These are phyloP conservation scores for Nautilus pompilius DNA, from an alignment of 1,140 invertebrate genomes.

Conservation along the genomic window DNA sequence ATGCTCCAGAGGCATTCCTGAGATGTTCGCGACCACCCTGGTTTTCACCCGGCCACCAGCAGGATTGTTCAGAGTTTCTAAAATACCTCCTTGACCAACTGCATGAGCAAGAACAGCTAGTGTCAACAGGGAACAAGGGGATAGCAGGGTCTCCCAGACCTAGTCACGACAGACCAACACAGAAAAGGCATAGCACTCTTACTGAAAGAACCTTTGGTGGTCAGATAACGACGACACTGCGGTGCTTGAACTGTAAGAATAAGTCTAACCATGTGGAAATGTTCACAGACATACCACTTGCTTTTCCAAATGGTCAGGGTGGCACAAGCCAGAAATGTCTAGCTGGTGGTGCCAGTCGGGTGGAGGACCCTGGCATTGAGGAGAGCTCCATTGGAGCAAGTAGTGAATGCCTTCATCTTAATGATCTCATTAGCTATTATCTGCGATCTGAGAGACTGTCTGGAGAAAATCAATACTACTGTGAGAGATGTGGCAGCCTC, in stretches of 20 bases:
- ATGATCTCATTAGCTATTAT: conserved; percentile 68
- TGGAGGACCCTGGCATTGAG: not conserved
- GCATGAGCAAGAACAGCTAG: conserved; percentile 65
- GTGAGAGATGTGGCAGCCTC: conserved; percentile 70
- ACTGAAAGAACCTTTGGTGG: conserved; percentile 74
- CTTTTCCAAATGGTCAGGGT: conserved; percentile 63
- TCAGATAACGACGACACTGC: conserved; percentile 68
- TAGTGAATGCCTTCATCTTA: conserved; percentile 22
- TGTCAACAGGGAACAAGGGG: conserved; percentile 9
- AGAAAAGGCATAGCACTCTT: conserved; percentile 40
- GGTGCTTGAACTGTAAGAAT: conserved; percentile 68
- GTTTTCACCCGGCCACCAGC: conserved; percentile 73
- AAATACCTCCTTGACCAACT: conserved; percentile 69
- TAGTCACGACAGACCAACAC: not conserved
- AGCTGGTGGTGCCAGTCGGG: conserved; percentile 24
- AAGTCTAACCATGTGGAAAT: conserved; percentile 71
- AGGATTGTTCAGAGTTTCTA: conserved; percentile 85
- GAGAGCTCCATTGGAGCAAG: not conserved
- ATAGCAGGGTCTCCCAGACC: not conserved
- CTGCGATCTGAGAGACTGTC: conserved; percentile 71
- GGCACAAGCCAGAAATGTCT: conserved; percentile 21
- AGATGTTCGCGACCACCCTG: conserved; percentile 68
- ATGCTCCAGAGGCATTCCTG: conserved; percentile 70
- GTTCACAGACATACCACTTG: conserved; percentile 77
- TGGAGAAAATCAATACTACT: conserved; percentile 80